phyloP scores from a whole-genome alignment of 1,140 invertebrate species.

The Ylistrum balloti region DNA sequence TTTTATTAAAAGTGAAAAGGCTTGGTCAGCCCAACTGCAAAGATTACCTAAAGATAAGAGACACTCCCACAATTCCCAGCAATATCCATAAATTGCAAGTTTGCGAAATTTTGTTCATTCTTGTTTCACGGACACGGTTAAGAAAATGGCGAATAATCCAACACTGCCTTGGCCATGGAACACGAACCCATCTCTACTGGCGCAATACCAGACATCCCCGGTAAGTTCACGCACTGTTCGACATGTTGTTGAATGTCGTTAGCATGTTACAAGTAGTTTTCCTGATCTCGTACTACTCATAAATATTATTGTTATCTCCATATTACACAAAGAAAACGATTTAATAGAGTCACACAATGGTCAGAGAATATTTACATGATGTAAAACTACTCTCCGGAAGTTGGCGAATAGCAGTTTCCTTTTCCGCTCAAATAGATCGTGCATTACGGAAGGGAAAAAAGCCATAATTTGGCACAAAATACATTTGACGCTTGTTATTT shows the following conservation, averaged over 20 bases:
- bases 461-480: no score
- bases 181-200: not conserved
- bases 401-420: no score
- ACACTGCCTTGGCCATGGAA: not conserved
- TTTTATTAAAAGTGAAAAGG: slow-evolving; percentile 5
- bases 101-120: not conserved
- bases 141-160: not conserved
- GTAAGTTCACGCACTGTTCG: not conserved
- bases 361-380: no score
- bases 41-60: not conserved
- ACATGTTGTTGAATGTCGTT: not conserved
- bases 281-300: no score
- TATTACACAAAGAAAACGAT: no score
- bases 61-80: slow-evolving; percentile 6
- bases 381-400: no score
- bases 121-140: not conserved
- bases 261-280: no score
- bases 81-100: slow-evolving; percentile 10
- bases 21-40: not conserved
- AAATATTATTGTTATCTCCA: no score
- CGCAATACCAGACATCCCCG: not conserved
- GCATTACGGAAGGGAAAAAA: no score
- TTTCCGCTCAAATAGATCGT: no score
- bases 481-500: no score
- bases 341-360: no score